Percentiles rank a stretch among this genome's conserved stretches.
phyloP scores from a whole-genome alignment of 2,113 vertebrate genomes.

The Rhinolophus sinicus region DNA sequence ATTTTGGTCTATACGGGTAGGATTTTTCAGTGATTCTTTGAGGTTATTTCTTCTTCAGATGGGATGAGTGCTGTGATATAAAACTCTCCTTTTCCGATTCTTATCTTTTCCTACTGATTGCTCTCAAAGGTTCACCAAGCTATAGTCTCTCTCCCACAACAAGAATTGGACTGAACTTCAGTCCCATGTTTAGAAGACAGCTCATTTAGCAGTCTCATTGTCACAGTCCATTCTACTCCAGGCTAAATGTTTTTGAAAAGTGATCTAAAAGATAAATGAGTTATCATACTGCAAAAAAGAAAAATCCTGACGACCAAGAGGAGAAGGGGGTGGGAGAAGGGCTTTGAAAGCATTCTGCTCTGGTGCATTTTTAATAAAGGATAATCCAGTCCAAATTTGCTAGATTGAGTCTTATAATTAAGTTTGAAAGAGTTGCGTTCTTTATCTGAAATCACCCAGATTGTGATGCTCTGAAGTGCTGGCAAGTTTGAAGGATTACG shows the following conservation, averaged over 20 bases:
- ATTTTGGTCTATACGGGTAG: neutral
- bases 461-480: neutral
- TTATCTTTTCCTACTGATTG: neutral
- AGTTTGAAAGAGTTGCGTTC: neutral
- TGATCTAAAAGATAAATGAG: neutral
- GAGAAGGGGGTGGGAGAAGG: neutral
- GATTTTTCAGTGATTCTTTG: neutral
- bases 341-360: neutral
- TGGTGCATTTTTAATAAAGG: neutral
- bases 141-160: neutral
- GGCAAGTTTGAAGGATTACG: neutral
- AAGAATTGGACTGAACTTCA: neutral
- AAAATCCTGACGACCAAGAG: neutral
- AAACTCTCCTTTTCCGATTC: neutral
- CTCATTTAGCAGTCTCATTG: neutral
- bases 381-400: neutral
- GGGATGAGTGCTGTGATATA: neutral
- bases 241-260: neutral
- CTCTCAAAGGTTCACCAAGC: neutral
- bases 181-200: neutral
- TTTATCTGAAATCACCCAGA: neutral
- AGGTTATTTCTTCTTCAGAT: neutral
- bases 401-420: neutral
- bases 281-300: neutral
- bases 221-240: neutral